Base-by-base conservation (phyloP, 1,140 invertebrate species). In the Maconellicoccus hirsutus region DNA sequence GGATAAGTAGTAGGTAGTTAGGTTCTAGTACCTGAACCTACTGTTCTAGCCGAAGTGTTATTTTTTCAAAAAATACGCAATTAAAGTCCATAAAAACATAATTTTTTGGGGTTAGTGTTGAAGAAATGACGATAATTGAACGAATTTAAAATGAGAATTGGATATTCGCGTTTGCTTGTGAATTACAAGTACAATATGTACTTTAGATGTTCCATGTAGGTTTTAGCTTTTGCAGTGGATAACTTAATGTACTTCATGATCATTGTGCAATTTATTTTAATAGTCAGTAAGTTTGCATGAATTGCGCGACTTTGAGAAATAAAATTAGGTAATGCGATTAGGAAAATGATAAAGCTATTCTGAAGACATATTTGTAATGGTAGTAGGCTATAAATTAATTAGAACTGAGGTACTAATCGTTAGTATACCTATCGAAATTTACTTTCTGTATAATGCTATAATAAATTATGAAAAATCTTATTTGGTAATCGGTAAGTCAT, bases 161-260 rank as follows among this genome's bases (percentile, higher is more conserved):
- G 42, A 16, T 52, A 52, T 6, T 19, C 42, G 6, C 42, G 3
- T 52, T 52, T 52, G 6, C 42, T 16, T 16, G 2, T 19, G 2
- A 52, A 52, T 2, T 52, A 3, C 3, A 23, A 25, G n/a, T 66
- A 66, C n/a, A n/a, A n/a, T n/a, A n/a, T n/a, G n/a, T n/a, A n/a
- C n/a, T n/a, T n/a, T n/a, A n/a, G n/a, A n/a, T n/a, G n/a, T n/a
- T n/a, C n/a, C n/a, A n/a, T n/a, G n/a, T n/a, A n/a, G n/a, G n/a
- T n/a, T n/a, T n/a, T n/a, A 66, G 14, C 19, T 66, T 66, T 66
- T 19, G 61, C 61, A 66, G 25, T 66, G 19, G 61, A 59, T 59
- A 59, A 7, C 4, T 22, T 23, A 22, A 22, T 6, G 25, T 12
- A 66, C 25, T 66, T 66, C 14, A 25, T 16, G 61, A 26, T 66